Evolutionary conservation across 53 echinoderm and acorn worm species (phyloP), one percentile per base, ranked within the genome.

Genomic region (Apostichopus leukothele): DNA sequence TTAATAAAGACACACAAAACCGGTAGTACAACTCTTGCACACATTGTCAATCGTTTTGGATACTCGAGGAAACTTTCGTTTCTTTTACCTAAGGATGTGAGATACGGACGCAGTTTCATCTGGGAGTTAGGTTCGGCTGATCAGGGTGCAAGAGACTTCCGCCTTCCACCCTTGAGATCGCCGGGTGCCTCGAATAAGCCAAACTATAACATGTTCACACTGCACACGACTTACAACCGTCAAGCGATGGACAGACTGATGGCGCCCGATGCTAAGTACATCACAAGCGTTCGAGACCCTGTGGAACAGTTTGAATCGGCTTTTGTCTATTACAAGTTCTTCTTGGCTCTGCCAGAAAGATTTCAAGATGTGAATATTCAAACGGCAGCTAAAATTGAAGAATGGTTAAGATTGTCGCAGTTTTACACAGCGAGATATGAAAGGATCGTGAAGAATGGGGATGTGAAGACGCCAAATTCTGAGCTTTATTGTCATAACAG

Each of bases 1-100:
- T 89, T 78, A 60, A 78, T 89, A 13, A 89, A 78, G 51, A 67
- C 52, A 9, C 89, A 89, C 63, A 89, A 89, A 89, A 79, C 89
- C 3, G 89, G 79, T 9, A 89, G 89, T 60, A 67, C 79, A 14
- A 89, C 79, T 51, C 20, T 89, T 39, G 73, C 78, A 18, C 79
- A 89, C 10, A 80, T 89, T 54, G 67, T 89, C 10, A 26, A 79
- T 53, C 79, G 68, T 61, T 89, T 78, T 53, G 89, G 89, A 13
- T 53, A 52, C 50, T 14, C 60, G 6, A 89, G 80, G 14, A 80
- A 89, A 19, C 50, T 66, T 63, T 63, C 71, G 52, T 60, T 89
- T 53, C 51, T 63, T 13, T 22, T 89, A 26, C 89, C 80, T 1
- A 63, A 26, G 20, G 39, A 14, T 14, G 51, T 7, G 26, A 50